A percentile compares a stretch with the other conserved stretches of the same genome.
Evolutionary conservation across 2,888 invertebrate species (phyloP).

Genomic region (Thalpophila matura): DNA sequence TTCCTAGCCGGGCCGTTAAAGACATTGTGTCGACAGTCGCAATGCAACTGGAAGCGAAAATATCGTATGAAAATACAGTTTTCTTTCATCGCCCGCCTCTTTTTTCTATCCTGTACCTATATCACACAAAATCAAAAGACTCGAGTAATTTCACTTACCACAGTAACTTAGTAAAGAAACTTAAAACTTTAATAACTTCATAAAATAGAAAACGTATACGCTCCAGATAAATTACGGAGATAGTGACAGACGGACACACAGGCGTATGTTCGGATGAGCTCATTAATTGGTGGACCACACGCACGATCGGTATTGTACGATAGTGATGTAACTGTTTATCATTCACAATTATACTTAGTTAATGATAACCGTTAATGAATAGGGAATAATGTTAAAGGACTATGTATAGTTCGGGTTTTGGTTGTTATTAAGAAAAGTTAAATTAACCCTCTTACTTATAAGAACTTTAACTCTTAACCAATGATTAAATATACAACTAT

Average conservation of each 20-base stretch:
- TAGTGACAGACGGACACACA: conserved; percentile 60
- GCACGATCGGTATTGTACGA: conserved; percentile 63
- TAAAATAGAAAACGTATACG: conserved; percentile 64
- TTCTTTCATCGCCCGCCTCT: too few species aligned
- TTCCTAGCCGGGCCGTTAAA: too few species aligned
- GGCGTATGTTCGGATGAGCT: conserved; percentile 80
- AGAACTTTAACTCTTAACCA: neutral
- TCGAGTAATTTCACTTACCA: conserved; percentile 26
- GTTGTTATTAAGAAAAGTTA: conserved; percentile 4
- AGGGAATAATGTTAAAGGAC: neutral
- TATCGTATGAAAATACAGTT: too few species aligned
- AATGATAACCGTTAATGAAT: conserved; percentile 47
- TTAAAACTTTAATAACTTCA: conserved; percentile 65
- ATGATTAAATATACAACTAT: too few species aligned
- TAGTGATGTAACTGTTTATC: conserved; percentile 56
- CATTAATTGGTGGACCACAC: conserved; percentile 88
- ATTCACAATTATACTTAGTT: conserved; percentile 52
- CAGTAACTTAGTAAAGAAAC: conserved; percentile 26
- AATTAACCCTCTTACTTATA: conserved; percentile 3
- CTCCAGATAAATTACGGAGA: conserved; percentile 74
- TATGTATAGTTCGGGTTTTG: neutral
- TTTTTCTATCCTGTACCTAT: too few species aligned
- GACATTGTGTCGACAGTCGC: too few species aligned
- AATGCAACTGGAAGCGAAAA: too few species aligned
- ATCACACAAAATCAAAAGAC: too few species aligned